Base-by-base conservation (phyloP, 1,140 invertebrate species). In the Oedothorax gibbosus region DNA sequence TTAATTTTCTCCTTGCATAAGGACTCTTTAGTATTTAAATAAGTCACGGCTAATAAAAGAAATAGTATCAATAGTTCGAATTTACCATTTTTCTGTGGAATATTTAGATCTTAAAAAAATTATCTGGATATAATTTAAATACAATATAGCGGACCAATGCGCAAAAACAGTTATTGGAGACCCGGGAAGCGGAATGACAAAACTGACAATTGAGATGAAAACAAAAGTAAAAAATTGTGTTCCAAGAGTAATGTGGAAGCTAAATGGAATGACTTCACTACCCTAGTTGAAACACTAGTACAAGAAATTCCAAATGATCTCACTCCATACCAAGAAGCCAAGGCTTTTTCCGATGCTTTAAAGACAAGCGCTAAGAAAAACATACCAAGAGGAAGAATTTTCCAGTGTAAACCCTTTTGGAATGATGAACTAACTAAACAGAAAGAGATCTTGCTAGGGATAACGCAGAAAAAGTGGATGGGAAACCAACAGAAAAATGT, bases 321-420 rank as follows among this genome's bases (percentile, higher is more conserved):
- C 1, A 11, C 50, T 15, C 69, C 49, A 2, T 12, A 53, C 11
- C 69, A 72, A 72, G 49, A 3, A 53, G 50, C 15, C n/a, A 50
- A 6, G 7, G 20, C 65, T 62, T 62, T 62, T 6, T 62, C 57
- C 2, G 12, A 15, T 15, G 64, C 64, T 10, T 21, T 66, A 20
- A n/a, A 66, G 35, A n/a, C n/a, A n/a, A n/a, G n/a, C n/a, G n/a
- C n/a, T n/a, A n/a, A n/a, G n/a, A n/a, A n/a, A n/a, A n/a, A n/a
- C n/a, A n/a, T n/a, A n/a, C n/a, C n/a, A n/a, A n/a, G n/a, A n/a
- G n/a, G n/a, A n/a, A n/a, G n/a, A n/a, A n/a, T n/a, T n/a, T n/a
- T n/a, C n/a, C n/a, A n/a, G n/a, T n/a, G n/a, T n/a, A 69, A 20
- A 69, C n/a, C 66, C 18, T 69, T 69, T 35, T 69, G 66, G 66